Base-by-base conservation (phyloP, 2,113 vertebrate genomes). In the Microtus oregoni region DNA sequence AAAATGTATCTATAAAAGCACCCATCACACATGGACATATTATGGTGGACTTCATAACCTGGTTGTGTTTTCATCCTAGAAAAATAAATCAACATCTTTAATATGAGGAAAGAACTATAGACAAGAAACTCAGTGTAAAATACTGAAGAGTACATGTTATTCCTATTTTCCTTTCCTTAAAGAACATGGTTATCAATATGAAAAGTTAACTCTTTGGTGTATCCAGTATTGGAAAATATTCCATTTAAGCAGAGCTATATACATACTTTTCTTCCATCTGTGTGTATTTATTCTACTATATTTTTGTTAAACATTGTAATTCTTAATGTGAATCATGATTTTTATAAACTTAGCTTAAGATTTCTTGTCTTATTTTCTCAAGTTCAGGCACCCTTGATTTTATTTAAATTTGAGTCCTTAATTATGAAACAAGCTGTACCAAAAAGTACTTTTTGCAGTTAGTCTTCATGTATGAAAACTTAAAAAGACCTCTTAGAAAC, bases 21-120 rank as follows among this genome's bases (percentile, higher is more conserved):
- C 10, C 0, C 12, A 61, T 38, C 12, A 41, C 26, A 61, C 3
- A 75, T 11, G 2, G 13, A 92, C 70, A 76, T 4, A 95, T 58
- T 58, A 58, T 58, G 55, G 55, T 58, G 96, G 13, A 12, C 9
- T 3, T 19, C 41, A 61, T 55, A 93, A 72, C 7, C 6, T 1
- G 7, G 1, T 52, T 28, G 3, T 38, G 32, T 9, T 12, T 12
- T n/a, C 79, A 11, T 61, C 28, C 5, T 0, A n/a, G 3, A 2
- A 44, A 58, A 73, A n/a, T 22, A 73, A 32, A 91, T 61, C 7
- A 30, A 38, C 82, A 4, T 76, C 24, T 26, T 1, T 2, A 28
- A 44, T 52, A 77, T 6, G 63, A 58, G 38, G 8, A 85, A 58
- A 52, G 6, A 58, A 55, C 24, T 52, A 2, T 55, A 10, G 19